Base-by-base conservation (phyloP, 2,888 invertebrate genomes). In the Synanthedon tipuliformis region DNA sequence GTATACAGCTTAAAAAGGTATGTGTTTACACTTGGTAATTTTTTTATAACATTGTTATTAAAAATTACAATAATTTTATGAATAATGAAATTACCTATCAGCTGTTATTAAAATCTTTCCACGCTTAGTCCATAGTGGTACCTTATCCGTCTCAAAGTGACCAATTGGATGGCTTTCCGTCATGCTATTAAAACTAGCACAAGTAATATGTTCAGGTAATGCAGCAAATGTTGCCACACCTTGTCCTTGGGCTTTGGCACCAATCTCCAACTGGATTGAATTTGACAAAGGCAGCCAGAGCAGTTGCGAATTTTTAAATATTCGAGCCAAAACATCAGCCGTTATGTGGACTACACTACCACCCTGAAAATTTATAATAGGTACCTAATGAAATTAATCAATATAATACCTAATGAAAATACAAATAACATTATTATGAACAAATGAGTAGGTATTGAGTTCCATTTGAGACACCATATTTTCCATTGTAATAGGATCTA, bases 291-390 rank as follows among this genome's bases (percentile, higher is more conserved):
- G 92, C 55, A 95, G 88, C 73, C 94, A 92, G 16, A 95, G 74
- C 1, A 94, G 75, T 55, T 91, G 90, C 1, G 89, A 88, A 8
- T 88, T 89, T 16, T 78, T 66, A 50, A 90, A 91, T 5, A 94
- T 82, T 73, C 90, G 88, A 59, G 90, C 83, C 52, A 94, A 89
- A 0, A 94, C 92, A 79, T 95, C 95, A 58, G 91, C 89, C 0
- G 93, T 94, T 18, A 97, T 78, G 76, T 95, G 93, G 0, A 95
- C 95, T 51, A 96, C 90, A 75, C 93, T 93, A 50, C 95, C 97
- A 62, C 92, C 91, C 93, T 94, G 75, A 53, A 88, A 75, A 65
- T 51, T 34, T 34, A 34, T 34, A 34, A 34, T 34, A n/a, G n/a
- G n/a, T n/a, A n/a, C n/a, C n/a, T n/a, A 34, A 10, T 45, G 3